Evolutionary conservation across 2,113 vertebrate genomes (phyloP).

Genomic region (Urocitellus parryii): DNA sequence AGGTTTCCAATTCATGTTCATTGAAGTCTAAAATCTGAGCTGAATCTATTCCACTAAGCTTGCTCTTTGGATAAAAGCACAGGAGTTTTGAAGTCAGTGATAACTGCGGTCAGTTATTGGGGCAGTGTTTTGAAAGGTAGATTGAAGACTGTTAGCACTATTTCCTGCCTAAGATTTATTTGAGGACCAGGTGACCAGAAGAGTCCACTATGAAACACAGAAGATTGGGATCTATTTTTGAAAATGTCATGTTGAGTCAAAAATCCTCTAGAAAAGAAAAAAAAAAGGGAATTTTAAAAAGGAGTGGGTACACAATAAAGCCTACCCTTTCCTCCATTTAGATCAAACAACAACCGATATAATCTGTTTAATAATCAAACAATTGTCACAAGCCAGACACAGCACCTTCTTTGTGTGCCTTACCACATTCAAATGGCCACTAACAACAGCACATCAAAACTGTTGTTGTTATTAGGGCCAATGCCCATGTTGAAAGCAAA

Average conservation of each 20-base stretch:
- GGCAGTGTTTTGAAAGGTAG: background rate
- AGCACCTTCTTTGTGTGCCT: accelerated
- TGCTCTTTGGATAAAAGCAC: background rate
- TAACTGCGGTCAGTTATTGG: accelerated
- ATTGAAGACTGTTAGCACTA: background rate
- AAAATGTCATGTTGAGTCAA: background rate
- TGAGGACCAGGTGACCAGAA: background rate
- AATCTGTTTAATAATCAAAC: background rate
- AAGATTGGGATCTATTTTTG: background rate
- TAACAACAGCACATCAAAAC: background rate
- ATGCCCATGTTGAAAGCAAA: background rate
- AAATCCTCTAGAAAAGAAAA: background rate
- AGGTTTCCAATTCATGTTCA: background rate
- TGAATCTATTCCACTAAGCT: background rate
- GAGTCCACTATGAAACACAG: background rate
- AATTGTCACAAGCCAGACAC: accelerated
- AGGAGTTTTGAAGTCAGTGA: background rate
- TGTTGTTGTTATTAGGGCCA: background rate
- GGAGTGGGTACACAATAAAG: background rate
- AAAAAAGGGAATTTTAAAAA: background rate
- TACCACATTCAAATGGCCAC: background rate
- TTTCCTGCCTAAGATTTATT: background rate
- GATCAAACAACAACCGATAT: background rate
- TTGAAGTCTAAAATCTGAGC: background rate
- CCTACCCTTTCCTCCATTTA: background rate